Evolutionary conservation across 2,888 invertebrate species (phyloP).

Genomic region (Drosophila kuntzei): DNA sequence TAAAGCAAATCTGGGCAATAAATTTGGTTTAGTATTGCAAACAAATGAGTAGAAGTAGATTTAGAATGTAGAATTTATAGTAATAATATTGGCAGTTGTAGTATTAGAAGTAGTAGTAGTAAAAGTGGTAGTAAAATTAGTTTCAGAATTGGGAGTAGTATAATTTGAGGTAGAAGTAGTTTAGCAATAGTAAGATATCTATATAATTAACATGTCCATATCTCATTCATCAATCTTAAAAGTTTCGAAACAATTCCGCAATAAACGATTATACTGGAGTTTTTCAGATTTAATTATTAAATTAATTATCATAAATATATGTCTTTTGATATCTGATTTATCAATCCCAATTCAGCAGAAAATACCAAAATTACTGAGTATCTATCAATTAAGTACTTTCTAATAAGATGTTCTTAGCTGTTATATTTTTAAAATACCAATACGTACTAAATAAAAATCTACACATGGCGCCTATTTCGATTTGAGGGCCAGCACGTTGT

Average conservation of each 20-base stretch:
- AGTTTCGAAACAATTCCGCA: too few relatives aligned
- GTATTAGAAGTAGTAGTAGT: not conserved
- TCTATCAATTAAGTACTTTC: constrained; percentile 1
- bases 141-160: not conserved
- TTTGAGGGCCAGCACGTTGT: constrained; percentile 74
- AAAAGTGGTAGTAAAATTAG: not conserved
- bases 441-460: constrained; percentile 18
- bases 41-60: not conserved
- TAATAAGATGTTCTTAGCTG: constrained; percentile 14
- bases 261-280: too few relatives aligned
- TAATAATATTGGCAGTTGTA: not conserved
- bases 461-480: constrained; percentile 46
- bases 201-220: too few relatives aligned
- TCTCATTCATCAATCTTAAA: too few relatives aligned
- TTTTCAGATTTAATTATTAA: too few relatives aligned
- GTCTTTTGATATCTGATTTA: not conserved
- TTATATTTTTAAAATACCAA: constrained; percentile 12
- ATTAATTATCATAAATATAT: not conserved
- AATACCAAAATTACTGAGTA: constrained; percentile 3
- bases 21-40: constrained; percentile 14
- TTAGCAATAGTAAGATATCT: too few relatives aligned
- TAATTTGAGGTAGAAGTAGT: not conserved
- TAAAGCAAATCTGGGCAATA: constrained; percentile 4
- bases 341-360: not conserved
- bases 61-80: not conserved